Evolutionary conservation across 2,113 vertebrate species (phyloP), one percentile per base, ranked within the genome.

Genomic region (Pavo muticus): DNA sequence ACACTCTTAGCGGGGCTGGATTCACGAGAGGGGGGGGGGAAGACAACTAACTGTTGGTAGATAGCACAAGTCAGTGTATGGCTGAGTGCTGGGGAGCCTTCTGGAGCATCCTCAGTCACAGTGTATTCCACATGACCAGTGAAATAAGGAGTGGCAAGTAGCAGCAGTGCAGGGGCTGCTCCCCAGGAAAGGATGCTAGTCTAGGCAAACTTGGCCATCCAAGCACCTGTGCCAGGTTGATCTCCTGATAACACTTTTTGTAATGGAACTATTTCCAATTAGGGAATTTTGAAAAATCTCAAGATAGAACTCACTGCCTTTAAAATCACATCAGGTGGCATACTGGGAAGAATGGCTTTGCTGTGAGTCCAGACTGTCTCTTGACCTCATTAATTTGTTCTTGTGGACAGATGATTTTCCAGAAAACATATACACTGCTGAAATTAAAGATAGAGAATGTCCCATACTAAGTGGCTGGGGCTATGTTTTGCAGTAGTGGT

Each of bases 51-150:
- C 32, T 30, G 8, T 25, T 79, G 67, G 18, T 13, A 71, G 56
- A 30, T 0, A 0, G 32, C n/a, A 6, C 29, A 17, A 6, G 3
- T 81, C 42, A 44, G 5, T 24, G 14, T 48, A 1, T 50, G 54
- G 40, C n/a, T 1, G 2, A 78, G 68, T 83, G 57, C 39, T 63
- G 29, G 15, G 9, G 32, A 68, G 42, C 23, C 21, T 79, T 24
- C 61, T 84, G 52, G 27, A 42, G 11, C 6, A 10, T 68, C 7
- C 37, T 45, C 30, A 67, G 52, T 39, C 65, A 45, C 11, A 30
- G 24, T 13, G 40, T 48, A 11, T 74, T 75, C 74, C 65, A 17
- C 15, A 29, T n/a, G 60, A 45, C 24, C 19, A 50, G 8, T 14
- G 61, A 29, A 64, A 1, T 32, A 35, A 60, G 64, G 56, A 12